Percentiles rank a stretch among this genome's conserved stretches.
phyloP scores from a whole-genome alignment of 1,140 invertebrate species.

The Lerema accius region DNA sequence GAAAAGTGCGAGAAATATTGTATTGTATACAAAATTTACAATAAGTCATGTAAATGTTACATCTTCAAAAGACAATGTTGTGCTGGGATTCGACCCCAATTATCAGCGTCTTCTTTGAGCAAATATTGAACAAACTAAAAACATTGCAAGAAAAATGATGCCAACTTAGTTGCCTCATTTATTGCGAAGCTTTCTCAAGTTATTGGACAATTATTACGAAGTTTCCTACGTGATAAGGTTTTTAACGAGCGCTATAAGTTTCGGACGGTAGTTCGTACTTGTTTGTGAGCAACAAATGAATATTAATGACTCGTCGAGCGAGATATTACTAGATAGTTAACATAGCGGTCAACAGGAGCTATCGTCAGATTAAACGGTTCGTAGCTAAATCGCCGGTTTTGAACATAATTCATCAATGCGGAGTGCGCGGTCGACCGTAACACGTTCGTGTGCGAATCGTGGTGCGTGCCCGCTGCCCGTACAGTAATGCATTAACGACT shows the following conservation, averaged over 20 bases:
- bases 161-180: constrained; percentile 13
- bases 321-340: constrained; percentile 8
- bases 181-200: constrained; percentile 25
- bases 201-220: constrained; percentile 30
- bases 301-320: constrained; percentile 18
- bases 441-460: constrained; percentile 4
- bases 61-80: too few relatives aligned
- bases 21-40: too few relatives aligned
- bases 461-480: constrained; percentile 6
- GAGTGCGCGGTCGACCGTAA: constrained; percentile 3
- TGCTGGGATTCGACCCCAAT: too few relatives aligned
- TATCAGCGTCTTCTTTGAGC: too few relatives aligned
- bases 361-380: constrained; percentile 1
- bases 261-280: constrained; percentile 13
- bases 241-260: constrained; percentile 31
- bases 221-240: constrained; percentile 23
- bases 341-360: not conserved
- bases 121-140: not conserved
- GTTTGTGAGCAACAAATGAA: constrained; percentile 20
- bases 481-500: constrained; percentile 5
- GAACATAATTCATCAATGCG: constrained; percentile 8
- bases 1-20: too few relatives aligned
- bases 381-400: constrained; percentile 2
- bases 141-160: constrained; percentile 5
- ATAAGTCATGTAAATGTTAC: too few relatives aligned